Evolutionary conservation across 2,113 vertebrate genomes (phyloP).

Genomic region (Eupsittula cactorum): DNA sequence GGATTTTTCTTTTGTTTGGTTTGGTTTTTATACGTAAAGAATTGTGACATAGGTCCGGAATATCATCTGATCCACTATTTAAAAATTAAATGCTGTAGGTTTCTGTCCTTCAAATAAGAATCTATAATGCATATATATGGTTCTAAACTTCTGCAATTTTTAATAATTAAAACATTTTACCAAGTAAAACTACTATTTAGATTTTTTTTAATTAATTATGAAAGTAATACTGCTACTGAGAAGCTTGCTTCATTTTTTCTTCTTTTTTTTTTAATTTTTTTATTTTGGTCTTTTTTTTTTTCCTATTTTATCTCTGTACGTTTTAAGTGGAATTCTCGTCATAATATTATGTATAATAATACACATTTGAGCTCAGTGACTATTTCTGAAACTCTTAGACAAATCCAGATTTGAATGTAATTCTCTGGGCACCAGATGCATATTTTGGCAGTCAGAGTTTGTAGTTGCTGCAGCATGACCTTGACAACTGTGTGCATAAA

Average conservation of each 20-base stretch:
- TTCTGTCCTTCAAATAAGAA: background rate
- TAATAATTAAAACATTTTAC: background rate
- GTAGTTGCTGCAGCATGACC: background rate
- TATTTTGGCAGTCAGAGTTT: conserved; percentile 33
- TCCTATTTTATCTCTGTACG: background rate
- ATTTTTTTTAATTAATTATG: background rate
- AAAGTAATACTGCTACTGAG: background rate
- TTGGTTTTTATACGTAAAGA: background rate
- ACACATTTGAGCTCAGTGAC: background rate
- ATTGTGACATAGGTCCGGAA: background rate
- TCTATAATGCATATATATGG: background rate
- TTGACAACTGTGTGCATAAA: background rate
- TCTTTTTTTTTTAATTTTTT: accelerated
- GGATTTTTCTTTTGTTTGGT: background rate
- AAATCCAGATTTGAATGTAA: background rate
- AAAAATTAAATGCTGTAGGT: background rate
- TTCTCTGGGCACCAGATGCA: background rate
- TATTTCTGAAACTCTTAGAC: conserved; percentile 8
- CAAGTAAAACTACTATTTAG: background rate
- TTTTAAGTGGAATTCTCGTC: background rate
- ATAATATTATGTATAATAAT: background rate
- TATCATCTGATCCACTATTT: background rate
- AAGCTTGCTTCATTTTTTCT: accelerated
- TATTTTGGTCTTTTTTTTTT: background rate
- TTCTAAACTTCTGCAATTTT: background rate